Conservation (phyloP, 2,888 invertebrate genomes). For the Melanostoma mellinum region DNA sequence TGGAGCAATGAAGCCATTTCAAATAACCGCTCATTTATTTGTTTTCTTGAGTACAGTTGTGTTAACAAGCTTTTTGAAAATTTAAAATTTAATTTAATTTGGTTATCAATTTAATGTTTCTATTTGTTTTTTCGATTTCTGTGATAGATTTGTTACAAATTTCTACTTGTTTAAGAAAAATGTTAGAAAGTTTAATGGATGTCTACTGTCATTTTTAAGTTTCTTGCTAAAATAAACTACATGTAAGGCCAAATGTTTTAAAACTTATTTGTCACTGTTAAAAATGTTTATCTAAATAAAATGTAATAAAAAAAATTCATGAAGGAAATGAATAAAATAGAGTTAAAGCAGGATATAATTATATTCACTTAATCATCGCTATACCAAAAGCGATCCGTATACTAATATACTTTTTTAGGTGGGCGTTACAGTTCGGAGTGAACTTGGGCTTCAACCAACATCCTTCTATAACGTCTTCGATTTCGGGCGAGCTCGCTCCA, state of each 20-base stretch:
- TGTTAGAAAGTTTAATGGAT: constrained; percentile 31
- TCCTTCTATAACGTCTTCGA: too few species aligned
- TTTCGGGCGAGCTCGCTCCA: too few species aligned
- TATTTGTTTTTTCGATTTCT: constrained; percentile 45
- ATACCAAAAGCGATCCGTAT: too few species aligned
- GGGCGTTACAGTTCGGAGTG: not conserved
- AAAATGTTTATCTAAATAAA: constrained; percentile 9
- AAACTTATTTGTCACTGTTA: constrained; percentile 40
- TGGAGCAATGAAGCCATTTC: constrained; percentile 61
- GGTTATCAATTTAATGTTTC: not conserved
- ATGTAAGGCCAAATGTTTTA: constrained; percentile 14
- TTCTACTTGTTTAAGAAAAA: constrained; percentile 14
- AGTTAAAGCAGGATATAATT: too few species aligned
- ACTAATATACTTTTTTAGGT: too few species aligned
- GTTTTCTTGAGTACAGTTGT: constrained; percentile 67
- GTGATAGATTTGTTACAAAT: constrained; percentile 43
- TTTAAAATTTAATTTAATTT: constrained; percentile 34
- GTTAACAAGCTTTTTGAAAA: constrained; percentile 39
- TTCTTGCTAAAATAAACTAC: not conserved
- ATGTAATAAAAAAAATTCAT: not conserved
- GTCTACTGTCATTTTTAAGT: constrained; percentile 7
- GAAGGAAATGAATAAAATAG: too few species aligned
- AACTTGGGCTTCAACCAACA: too few species aligned
- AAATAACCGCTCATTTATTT: constrained; percentile 50
- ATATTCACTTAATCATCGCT: too few species aligned